These are phyloP conservation scores for Agelaius phoeniceus DNA, from an alignment of 2,113 vertebrate species.

Conservation along the genomic window DNA sequence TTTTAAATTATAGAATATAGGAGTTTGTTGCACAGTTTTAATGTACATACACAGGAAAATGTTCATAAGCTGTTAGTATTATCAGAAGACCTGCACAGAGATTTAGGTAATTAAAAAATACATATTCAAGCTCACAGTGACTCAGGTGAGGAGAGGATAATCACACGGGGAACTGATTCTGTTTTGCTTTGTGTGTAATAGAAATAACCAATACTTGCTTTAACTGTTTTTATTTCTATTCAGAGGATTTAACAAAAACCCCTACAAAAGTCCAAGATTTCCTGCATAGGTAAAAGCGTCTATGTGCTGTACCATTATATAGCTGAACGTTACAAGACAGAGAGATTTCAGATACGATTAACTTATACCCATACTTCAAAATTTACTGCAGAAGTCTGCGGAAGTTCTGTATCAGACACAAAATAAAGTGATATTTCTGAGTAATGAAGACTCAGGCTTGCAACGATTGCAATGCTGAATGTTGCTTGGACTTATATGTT, in stretches of 20 bases:
- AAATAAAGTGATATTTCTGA: neutral
- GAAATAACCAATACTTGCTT: neutral
- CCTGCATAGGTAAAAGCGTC: neutral
- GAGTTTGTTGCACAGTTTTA: neutral
- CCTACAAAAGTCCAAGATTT: neutral
- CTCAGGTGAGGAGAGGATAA: neutral
- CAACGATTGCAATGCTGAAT: neutral
- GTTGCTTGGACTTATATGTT: neutral
- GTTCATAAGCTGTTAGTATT: neutral
- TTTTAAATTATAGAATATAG: neutral
- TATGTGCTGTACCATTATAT: neutral
- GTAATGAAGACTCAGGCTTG: neutral
- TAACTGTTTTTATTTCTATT: neutral
- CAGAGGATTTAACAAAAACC: neutral
- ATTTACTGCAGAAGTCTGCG: neutral
- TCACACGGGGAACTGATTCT: neutral
- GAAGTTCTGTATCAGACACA: neutral
- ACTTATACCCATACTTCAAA: neutral
- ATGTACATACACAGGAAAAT: neutral
- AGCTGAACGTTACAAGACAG: neutral
- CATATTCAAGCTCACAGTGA: neutral
- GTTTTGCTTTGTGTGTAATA: neutral
- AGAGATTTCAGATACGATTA: neutral
- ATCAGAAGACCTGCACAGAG: neutral
- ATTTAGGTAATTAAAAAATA: neutral